Evolutionary conservation across 92 coral and sea anemone species (phyloP).

Genomic region (Zoanthus sociatus): DNA sequence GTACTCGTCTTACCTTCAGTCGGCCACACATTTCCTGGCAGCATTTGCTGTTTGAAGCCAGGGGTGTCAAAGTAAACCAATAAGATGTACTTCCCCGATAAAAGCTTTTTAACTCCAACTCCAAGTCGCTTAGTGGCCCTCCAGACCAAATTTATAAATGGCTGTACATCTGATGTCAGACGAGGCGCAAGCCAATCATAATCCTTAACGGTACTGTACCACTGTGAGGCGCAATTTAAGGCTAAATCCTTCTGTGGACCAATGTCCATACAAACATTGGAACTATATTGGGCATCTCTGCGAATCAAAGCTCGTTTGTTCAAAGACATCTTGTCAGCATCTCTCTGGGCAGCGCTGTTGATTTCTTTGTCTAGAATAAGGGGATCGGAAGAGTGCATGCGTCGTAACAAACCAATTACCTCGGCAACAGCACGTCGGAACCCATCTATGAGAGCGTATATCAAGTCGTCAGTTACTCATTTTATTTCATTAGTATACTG

Average conservation of each 20-base stretch:
- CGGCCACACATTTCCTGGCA: conserved; percentile 66
- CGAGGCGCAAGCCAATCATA: conserved; percentile 79
- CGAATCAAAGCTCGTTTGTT: conserved; percentile 39
- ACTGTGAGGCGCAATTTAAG: conserved; percentile 59
- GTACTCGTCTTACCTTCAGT: conserved; percentile 64
- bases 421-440: neutral
- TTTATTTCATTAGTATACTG: neutral
- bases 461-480: neutral
- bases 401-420: neutral
- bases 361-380: neutral
- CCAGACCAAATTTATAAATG: conserved; percentile 79
- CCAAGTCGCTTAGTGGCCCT: conserved; percentile 64
- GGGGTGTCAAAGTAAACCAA: conserved; percentile 68
- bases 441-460: neutral
- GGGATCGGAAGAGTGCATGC: conserved; percentile 42
- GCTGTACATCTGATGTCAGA: conserved; percentile 56
- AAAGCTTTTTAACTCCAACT: conserved; percentile 47
- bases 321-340: conserved; percentile 51
- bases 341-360: conserved; percentile 45
- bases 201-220: conserved; percentile 76
- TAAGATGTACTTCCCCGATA: conserved; percentile 47
- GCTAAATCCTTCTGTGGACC: conserved; percentile 48
- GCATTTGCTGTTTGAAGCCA: conserved; percentile 29
- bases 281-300: conserved; percentile 54
- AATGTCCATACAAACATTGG: conserved; percentile 55